phyloP scores from a whole-genome alignment of 2,888 invertebrate species.

The Philonicus albiceps region DNA sequence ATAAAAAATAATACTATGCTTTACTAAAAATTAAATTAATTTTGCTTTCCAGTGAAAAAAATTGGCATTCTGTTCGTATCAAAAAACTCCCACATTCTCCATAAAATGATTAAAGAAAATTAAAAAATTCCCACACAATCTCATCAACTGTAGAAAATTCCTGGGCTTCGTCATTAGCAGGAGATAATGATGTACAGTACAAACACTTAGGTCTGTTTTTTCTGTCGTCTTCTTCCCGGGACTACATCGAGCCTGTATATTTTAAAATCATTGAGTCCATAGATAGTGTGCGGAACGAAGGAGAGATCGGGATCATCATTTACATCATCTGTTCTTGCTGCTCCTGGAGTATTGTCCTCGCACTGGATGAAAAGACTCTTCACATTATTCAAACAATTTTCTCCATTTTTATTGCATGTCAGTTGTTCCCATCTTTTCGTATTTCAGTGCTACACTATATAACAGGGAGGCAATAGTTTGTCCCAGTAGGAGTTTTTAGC shows the following conservation, averaged over 20 bases:
- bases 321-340: conserved; percentile 25
- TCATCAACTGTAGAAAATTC: not conserved
- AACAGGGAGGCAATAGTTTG: not conserved
- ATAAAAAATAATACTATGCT: no score
- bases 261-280: not conserved
- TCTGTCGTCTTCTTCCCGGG: not conserved
- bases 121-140: conserved; percentile 3
- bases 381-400: conserved; percentile 29
- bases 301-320: not conserved
- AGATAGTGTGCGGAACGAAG: not conserved
- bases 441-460: not conserved
- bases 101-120: not conserved
- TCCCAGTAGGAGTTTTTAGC: not conserved
- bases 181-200: not conserved
- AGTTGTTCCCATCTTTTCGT: not conserved
- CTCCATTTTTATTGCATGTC: not conserved
- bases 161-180: not conserved
- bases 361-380: not conserved
- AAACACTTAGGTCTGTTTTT: not conserved
- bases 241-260: not conserved
- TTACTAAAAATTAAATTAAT: no score
- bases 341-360: conserved; percentile 2
- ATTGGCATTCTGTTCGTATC: not conserved
- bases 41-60: not conserved
- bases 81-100: not conserved